phyloP scores from a whole-genome alignment of 2,113 vertebrate genomes.

The Phalacrocorax aristotelis region DNA sequence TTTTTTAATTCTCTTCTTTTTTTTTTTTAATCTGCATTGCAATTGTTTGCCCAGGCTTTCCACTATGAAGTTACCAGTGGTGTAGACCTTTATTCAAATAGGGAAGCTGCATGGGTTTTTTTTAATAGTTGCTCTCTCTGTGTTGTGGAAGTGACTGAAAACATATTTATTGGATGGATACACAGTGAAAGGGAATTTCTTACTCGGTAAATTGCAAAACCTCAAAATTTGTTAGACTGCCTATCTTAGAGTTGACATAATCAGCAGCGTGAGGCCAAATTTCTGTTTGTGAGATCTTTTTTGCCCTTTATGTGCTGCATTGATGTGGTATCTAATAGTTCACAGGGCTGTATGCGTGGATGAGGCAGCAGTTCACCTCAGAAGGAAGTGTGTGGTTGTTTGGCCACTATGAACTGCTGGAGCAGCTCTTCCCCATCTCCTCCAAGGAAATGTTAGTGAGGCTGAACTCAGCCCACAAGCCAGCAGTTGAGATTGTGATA shows the following conservation, averaged over 20 bases:
- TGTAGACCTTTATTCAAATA: neutral
- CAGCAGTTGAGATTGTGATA: neutral
- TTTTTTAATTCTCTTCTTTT: too few relatives aligned
- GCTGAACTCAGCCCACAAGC: neutral
- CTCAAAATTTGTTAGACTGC: neutral
- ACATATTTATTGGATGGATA: neutral
- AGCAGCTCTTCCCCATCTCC: neutral
- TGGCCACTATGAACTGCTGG: neutral
- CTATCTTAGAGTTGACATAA: neutral
- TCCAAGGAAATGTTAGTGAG: neutral
- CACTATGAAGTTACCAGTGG: neutral
- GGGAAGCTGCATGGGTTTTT: neutral
- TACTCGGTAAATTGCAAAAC: neutral
- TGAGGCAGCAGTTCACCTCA: neutral
- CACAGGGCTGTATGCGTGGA: fast-evolving
- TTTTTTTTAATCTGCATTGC: neutral
- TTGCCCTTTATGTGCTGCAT: neutral
- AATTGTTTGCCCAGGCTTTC: neutral
- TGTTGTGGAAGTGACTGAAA: neutral
- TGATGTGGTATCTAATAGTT: neutral
- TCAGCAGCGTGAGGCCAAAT: neutral
- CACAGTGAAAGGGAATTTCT: neutral
- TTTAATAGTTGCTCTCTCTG: neutral
- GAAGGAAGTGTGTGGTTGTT: neutral
- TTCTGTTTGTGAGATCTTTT: neutral